phyloP scores from a whole-genome alignment of 2,888 invertebrate species.

The Serripes groenlandicus region DNA sequence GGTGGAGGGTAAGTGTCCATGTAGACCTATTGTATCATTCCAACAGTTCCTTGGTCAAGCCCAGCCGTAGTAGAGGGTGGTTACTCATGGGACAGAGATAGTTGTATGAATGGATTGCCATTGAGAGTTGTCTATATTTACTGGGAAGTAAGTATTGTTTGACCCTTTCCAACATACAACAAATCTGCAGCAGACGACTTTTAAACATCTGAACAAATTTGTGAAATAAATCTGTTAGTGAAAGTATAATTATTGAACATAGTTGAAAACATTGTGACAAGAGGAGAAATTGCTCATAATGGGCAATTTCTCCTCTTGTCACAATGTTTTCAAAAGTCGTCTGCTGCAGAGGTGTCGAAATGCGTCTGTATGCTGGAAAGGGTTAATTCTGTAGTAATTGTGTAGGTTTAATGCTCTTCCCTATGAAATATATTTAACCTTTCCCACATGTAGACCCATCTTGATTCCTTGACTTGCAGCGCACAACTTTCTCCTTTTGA shows the following conservation, averaged over 20 bases:
- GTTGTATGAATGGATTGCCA: background rate
- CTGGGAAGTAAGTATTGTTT: background rate
- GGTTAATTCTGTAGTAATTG: no score
- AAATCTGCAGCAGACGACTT: background rate
- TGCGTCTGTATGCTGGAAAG: no score
- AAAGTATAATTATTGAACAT: background rate
- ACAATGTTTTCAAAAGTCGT: background rate
- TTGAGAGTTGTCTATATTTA: background rate
- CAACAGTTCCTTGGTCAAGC: conserved; percentile 6
- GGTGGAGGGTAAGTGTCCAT: no score
- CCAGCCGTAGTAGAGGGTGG: background rate
- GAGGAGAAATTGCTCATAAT: background rate
- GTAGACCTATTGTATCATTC: background rate
- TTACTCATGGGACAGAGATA: background rate
- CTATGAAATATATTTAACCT: no score
- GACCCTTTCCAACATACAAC: background rate
- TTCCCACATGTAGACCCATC: no score
- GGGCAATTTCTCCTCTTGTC: background rate
- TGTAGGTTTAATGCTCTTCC: no score
- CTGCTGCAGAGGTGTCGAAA: no score
- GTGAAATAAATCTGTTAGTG: background rate
- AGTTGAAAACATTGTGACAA: background rate
- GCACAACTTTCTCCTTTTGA: no score
- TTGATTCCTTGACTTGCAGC: no score
- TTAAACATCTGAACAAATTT: background rate